Conservation (phyloP, 64 coral and sea anemone species). For the Cladopsammia gracilis region DNA sequence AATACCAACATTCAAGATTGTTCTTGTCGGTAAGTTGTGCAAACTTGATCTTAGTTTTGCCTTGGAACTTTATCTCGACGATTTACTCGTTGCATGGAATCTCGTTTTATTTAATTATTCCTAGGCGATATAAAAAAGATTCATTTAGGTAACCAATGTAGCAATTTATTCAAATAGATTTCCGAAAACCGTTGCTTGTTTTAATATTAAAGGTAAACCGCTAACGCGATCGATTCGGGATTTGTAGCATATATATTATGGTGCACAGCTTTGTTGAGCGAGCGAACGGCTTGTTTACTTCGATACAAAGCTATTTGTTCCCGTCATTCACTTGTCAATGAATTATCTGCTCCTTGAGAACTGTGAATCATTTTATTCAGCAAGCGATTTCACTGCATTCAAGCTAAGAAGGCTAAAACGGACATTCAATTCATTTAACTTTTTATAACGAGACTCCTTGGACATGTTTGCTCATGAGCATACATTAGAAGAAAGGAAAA, state of each 20-base stretch:
- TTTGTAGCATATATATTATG: not conserved
- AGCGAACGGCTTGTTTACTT: not conserved
- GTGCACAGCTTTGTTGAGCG: not conserved
- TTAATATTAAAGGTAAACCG: not conserved
- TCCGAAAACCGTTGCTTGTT: not conserved
- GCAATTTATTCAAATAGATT: not conserved
- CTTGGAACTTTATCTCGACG: not conserved
- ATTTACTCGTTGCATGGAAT: no score
- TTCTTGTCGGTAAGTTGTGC: conserved; percentile 89
- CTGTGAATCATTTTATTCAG: not conserved
- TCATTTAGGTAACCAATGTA: not conserved
- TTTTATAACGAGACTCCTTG: no score
- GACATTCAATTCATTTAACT: no score
- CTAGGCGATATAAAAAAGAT: no score
- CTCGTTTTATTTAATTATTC: no score
- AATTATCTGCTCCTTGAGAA: not conserved
- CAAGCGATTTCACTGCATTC: not conserved
- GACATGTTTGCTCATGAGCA: no score
- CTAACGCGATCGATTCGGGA: not conserved
- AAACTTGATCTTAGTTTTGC: not conserved
- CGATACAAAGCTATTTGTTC: conserved; percentile 18
- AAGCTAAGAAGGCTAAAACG: no score
- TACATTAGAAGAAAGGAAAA: no score
- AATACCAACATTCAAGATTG: conserved; percentile 91
- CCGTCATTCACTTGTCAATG: not conserved